Evolutionary conservation across 2,797 vertebrate species (phyloP).

Genomic region (Neosalanx taihuensis): DNA sequence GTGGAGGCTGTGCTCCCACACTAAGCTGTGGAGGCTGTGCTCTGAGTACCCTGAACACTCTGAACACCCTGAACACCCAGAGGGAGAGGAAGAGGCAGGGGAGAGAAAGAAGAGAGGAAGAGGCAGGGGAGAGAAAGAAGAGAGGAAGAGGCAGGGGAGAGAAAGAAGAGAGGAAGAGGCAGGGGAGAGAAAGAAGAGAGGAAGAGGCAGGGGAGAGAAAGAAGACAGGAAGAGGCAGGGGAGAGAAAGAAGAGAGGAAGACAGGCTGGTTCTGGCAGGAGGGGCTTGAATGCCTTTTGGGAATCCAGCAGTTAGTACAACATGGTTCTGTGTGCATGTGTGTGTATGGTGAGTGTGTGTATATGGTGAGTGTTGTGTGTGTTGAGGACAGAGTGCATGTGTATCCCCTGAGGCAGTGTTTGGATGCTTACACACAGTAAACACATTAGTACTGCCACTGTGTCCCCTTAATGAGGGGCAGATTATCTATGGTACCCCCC

Average conservation of each 20-base stretch:
- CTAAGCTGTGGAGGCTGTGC: too few relatives aligned
- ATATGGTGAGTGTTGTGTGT: background rate
- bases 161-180: too few relatives aligned
- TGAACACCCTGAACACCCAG: too few relatives aligned
- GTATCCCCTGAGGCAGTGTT: slow-evolving; percentile 45
- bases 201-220: slow-evolving; percentile 1
- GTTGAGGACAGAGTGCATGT: slow-evolving; percentile 17
- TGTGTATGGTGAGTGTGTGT: too few relatives aligned
- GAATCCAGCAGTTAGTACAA: slow-evolving; percentile 34
- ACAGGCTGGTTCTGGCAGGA: background rate
- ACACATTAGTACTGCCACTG: slow-evolving; percentile 43
- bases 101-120: slow-evolving; percentile 12
- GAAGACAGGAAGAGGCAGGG: background rate
- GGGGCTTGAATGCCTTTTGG: background rate
- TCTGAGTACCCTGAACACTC: too few relatives aligned
- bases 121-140: slow-evolving; percentile 16
- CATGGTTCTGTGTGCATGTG: slow-evolving; percentile 10
- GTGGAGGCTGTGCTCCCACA: too few relatives aligned
- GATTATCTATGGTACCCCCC: slow-evolving; percentile 42
- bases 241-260: background rate
- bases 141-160: too few relatives aligned
- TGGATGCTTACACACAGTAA: slow-evolving; percentile 48
- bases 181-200: background rate
- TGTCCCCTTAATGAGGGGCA: slow-evolving; percentile 52
- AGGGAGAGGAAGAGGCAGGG: slow-evolving; percentile 4